phyloP scores from a whole-genome alignment of 2,888 invertebrate genomes.

The Penaeus monodon region DNA sequence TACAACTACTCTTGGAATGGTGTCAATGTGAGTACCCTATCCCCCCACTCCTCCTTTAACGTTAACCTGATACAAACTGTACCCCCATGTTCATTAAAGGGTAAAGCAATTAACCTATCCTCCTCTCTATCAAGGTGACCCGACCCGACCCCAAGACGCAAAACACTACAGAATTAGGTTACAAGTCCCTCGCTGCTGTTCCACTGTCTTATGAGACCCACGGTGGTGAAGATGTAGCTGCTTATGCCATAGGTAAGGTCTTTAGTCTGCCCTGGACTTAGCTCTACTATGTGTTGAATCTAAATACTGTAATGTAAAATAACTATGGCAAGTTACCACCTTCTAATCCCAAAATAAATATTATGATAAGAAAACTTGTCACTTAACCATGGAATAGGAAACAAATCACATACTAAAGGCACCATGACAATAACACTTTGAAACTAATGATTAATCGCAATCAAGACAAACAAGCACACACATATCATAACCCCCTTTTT shows the following conservation, averaged over 20 bases:
- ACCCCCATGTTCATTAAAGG: neutral
- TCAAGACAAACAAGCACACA: too few species aligned
- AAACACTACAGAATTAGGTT: neutral
- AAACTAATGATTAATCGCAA: too few species aligned
- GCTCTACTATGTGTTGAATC: too few species aligned
- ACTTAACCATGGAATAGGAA: too few species aligned
- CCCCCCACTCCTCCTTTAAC: neutral
- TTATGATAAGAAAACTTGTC: too few species aligned
- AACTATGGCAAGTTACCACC: neutral
- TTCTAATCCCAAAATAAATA: too few species aligned
- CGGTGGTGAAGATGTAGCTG: conserved; percentile 39
- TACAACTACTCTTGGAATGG: conserved; percentile 34
- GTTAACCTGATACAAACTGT: neutral
- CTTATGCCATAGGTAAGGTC: conserved; percentile 33
- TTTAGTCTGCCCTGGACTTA: neutral
- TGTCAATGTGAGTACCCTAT: conserved; percentile 8
- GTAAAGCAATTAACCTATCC: neutral
- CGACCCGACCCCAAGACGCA: conserved; percentile 7
- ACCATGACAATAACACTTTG: too few species aligned
- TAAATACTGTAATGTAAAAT: neutral
- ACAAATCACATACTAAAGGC: too few species aligned
- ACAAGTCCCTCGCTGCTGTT: conserved; percentile 18
- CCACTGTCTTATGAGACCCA: conserved; percentile 22
- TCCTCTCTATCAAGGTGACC: conserved; percentile 5
- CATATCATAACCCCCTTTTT: too few species aligned